Conservation (phyloP, 2,113 vertebrate genomes). For the Passer domesticus region DNA sequence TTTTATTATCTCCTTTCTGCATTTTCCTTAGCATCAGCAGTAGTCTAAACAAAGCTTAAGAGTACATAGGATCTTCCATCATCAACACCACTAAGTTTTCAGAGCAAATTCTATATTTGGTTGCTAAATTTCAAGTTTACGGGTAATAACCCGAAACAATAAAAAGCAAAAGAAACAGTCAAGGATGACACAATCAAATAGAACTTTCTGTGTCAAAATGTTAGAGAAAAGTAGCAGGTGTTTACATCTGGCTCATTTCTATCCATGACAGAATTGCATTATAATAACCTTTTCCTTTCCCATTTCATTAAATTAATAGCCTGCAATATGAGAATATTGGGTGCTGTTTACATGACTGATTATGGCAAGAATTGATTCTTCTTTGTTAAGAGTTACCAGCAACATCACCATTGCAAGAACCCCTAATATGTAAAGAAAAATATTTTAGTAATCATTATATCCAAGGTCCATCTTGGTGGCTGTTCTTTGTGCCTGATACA, state of each 20-base stretch:
- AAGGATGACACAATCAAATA: not conserved
- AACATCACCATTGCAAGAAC: not conserved
- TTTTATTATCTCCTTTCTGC: not conserved
- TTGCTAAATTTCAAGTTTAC: not conserved
- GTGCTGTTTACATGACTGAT: not conserved
- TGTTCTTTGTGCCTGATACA: not conserved
- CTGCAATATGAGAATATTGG: not conserved
- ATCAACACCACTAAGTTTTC: not conserved
- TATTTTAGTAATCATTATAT: not conserved
- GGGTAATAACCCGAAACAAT: not conserved
- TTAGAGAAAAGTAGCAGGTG: not conserved
- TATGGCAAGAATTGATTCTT: not conserved
- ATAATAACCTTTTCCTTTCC: not conserved
- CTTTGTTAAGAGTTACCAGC: not conserved
- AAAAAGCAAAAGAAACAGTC: not conserved
- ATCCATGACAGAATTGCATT: not conserved
- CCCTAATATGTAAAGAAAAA: not conserved
- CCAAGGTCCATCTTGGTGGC: not conserved
- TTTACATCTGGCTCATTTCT: not conserved
- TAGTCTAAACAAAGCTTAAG: not conserved
- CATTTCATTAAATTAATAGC: not conserved
- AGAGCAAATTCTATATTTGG: not conserved
- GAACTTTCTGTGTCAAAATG: not conserved
- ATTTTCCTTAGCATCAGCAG: not conserved
- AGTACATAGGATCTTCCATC: not conserved